Base-by-base conservation (phyloP, 2,113 vertebrate genomes). In the Dissostichus mawsoni region DNA sequence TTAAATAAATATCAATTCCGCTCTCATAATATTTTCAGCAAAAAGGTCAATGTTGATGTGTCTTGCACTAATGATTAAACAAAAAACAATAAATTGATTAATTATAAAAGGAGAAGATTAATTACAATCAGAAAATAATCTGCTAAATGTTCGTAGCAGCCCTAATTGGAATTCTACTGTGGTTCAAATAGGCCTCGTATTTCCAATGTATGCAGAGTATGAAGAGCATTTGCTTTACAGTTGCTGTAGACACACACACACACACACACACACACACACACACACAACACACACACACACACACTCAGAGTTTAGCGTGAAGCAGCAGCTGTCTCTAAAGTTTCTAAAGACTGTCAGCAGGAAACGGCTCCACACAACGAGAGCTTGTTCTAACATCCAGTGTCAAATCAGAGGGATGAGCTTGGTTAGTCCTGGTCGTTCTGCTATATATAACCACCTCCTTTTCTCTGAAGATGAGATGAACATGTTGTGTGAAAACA, bases 271-370 rank as follows among this genome's bases (percentile, higher is more conserved):
- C 57, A 58, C 74, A 17, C 29, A 71, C 63, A 47, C 56, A 51
- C 65, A 53, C 62, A 56, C 63, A 47, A 71, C 63, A 47, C 56
- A 51, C 65, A 53, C 62, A 56, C 63, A 47, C 18, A 25, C 51
- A 64, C 69, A 65, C 61, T 11, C 33, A 84, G 50, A 44, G 36
- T 41, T 8, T 41, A 41, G 36, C 36, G 8, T 41, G 36, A 41
- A 41, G 36, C 56, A 63, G 76, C 89, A 89, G 90, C 90, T 91
- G 87, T 69, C 76, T 64, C 53, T 75, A n/a, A 69, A 61, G 63
- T 29, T 57, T 41, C 36, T 41, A 41, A 41, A 41, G 36, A 41
- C 36, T 41, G 36, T 41, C 36, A 41, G 36, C 36, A 62, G 57
- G 5, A 65, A 62, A 16, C 51, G 0, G 17, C 14, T 45, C 13